Base-by-base conservation (phyloP, 2,113 vertebrate genomes). In the Pipra filicauda region DNA sequence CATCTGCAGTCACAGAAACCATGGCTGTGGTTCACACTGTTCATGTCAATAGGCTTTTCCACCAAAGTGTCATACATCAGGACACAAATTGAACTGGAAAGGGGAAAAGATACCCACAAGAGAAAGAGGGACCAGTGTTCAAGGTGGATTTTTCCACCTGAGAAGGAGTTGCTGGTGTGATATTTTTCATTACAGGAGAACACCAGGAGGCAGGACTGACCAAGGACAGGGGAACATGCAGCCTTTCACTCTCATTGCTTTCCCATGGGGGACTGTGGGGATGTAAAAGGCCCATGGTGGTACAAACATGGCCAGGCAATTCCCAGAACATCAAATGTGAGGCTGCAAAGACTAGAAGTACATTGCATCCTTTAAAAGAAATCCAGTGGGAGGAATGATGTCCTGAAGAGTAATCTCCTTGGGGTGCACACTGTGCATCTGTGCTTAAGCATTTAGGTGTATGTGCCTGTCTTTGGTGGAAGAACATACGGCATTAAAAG, bases 11-110 rank as follows among this genome's bases (percentile, higher is more conserved):
- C 71, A 57, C 35, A 52, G 44, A 76, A 70, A 12, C n/a, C 21
- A 7, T 5, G 46, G 67, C 58, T 77, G 2, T 41, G 41, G 17
- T 13, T 91, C 46, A 46, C 19, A 26, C 31, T 57, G 24, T 9
- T 30, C 37, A 27, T 51, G 31, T 39, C 75, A 15, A 4, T 5
- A 75, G n/a, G 44, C 20, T 37, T 48, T 86, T 37, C 30, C 43
- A 28, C 15, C 37, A 11, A 81, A 52, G 44, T n/a, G 7, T 37
- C 4, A 9, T 3, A 9, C 15, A 11, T 5, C 0, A 2, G 26
- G 33, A 65, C 77, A 77, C 12, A 58, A 67, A 78, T 2, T 39
- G 61, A 69, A 22, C 30, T 39, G 35, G 46, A 82, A 84, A 65
- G 10, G 11, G 37, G 5, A 43, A 52, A 93, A 90, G 41, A 44